Evolutionary conservation across 1,140 invertebrate species (phyloP), one percentile per base, ranked within the genome.

Genomic region (Zaprionus inermis): DNA sequence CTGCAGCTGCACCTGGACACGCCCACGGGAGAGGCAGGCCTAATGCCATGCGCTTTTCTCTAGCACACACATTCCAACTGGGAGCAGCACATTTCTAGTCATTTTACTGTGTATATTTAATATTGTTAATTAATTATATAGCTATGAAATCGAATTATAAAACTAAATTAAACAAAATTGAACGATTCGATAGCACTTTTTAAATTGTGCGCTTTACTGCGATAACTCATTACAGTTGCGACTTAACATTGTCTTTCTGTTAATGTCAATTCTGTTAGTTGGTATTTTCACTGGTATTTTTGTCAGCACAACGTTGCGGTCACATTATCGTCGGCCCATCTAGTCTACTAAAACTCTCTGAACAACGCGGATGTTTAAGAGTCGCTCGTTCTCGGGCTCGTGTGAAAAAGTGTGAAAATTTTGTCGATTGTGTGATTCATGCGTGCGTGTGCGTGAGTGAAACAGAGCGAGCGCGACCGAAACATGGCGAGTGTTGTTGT

Each of bases 401-500:
- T 69, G 71, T 74, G 46, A 28, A 66, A 57, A 64, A 61, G 34
- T 69, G 72, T 63, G 41, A 64, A 38, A 55, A 63, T 54, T 46
- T 72, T 68, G 61, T 69, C 38, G 46, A 57, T 74, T 74, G 67
- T 74, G 58, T 74, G 66, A 70, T 61, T 70, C 72, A 74, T 78
- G 76, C 56, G 38, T 71, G 46, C 59, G 56, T 73, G 55, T 69
- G 59, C 60, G 60, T 65, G 71, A 72, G 73, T 72, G 56, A 72
- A 71, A 61, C 65, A 77, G 38, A 73, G 67, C 56, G 60, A 78
- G 76, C 69, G 59, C 30, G 30, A 69, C 44, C 71, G 57, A 71
- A 72, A 61, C 68, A 84, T 85, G 81, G 81, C 81, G 74, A 81
- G 75, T 75, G 81, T 78, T 68, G 81, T 81, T 75, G 78, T 81